Evolutionary conservation across 2,888 invertebrate species (phyloP), one percentile per base, ranked within the genome.

Genomic region (Ecliptopera silaceata): DNA sequence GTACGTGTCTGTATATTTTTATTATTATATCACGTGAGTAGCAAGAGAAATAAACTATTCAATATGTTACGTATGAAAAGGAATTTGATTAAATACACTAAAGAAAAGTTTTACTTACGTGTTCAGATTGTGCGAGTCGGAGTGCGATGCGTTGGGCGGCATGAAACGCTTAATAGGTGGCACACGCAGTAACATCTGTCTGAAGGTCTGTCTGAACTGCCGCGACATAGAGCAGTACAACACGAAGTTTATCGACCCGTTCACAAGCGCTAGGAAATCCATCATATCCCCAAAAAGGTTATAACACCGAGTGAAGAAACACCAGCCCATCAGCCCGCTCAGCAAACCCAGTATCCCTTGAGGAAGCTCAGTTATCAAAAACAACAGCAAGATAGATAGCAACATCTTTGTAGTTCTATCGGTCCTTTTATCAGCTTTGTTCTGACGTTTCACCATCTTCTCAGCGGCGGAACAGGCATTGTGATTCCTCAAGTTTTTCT

Each of bases 151-250:
- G 0, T 92, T 83, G 0, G 93, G 90, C 0, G 93, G 92, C 59
- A 92, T 82, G 87, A 94, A 94, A 54, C 93, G 92, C 13, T 92
- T 91, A 59, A 95, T 80, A 26, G 93, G 92, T 56, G 92, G 92
- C n/a, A 48, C 48, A 2, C 94, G 94, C 61, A 93, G 92, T 75
- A 97, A 94, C 70, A 96, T 84, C 73, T 94, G 93, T 10, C 94
- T 92, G 78, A 96, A 97, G 1, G 96, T 96, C 67, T 93, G 94
- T 12, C 98, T 93, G 82, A 98, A 98, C 92, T 98, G 98, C 62
- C 96, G 93, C 61, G 97, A 97, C 98, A 98, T 98, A 49, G 96
- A 93, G 75, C 98, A 98, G 81, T 98, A 98, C 39, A 98, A 92
- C 51, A 98, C 95, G 77, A 98, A 98, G 84, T 98, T 98, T 56